Percentiles rank a stretch among this genome's conserved stretches.
Evolutionary conservation across 2,797 vertebrate genomes (phyloP).

Genomic region (Pyrocephalus nanus): DNA sequence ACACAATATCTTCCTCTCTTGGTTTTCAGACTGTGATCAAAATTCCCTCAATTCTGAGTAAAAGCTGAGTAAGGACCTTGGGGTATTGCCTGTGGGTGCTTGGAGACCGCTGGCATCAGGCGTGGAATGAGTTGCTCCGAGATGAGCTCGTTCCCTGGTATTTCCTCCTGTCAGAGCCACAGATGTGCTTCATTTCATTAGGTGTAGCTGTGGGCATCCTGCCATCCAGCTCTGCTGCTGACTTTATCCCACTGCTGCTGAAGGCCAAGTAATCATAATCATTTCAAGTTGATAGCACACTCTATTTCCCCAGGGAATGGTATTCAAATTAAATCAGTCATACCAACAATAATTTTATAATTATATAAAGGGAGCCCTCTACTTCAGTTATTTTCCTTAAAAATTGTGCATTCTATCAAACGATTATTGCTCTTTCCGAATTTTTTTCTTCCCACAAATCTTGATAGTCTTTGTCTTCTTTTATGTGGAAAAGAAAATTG

Average conservation of each 20-base stretch:
- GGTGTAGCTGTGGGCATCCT: constrained; percentile 64
- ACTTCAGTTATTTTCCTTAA: background rate
- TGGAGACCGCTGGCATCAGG: background rate
- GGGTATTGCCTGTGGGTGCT: background rate
- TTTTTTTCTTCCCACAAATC: background rate
- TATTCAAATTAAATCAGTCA: constrained; percentile 73
- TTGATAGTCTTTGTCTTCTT: background rate
- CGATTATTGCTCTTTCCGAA: background rate
- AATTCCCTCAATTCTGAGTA: background rate
- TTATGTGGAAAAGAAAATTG: background rate
- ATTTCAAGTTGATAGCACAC: constrained; percentile 72
- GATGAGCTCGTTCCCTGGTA: constrained; percentile 10
- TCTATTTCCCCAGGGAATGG: constrained; percentile 61
- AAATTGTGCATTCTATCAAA: background rate
- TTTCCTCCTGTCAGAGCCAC: constrained; percentile 58
- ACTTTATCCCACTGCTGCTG: constrained; percentile 62
- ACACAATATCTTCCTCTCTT: background rate
- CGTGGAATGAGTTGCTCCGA: background rate
- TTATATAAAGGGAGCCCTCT: constrained; percentile 56
- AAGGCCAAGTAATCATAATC: constrained; percentile 75
- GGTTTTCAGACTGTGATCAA: background rate
- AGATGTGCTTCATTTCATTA: constrained; percentile 71
- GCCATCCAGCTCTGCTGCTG: constrained; percentile 56
- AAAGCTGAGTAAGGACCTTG: constrained; percentile 6
- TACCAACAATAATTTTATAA: constrained; percentile 67